Evolutionary conservation across 2,797 vertebrate genomes (phyloP), one percentile per base, ranked within the genome.

Genomic region (Anguilla megastoma): DNA sequence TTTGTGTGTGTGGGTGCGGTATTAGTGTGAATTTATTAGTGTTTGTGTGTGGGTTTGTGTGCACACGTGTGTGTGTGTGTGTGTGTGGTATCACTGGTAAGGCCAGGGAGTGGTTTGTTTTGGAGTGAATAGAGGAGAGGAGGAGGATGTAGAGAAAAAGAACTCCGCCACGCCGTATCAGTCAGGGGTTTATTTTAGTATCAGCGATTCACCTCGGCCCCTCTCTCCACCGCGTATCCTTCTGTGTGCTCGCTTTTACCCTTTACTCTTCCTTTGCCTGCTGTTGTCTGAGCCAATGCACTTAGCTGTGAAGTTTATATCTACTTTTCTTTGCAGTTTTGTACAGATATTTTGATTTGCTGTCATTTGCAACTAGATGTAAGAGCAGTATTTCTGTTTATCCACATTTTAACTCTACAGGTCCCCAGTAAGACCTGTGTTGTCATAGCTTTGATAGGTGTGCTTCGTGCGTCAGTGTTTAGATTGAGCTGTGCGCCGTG

Each of bases 221-320:
- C 2, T n/a, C 63, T 69, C 0, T 79, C n/a, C 4, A 71, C 8
- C 14, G 21, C 6, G 18, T n/a, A n/a, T 69, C 63, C 63, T 69
- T 24, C 7, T 21, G 12, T 87, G 16, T 60, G 52, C 21, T 83
- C 58, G 30, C 86, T 50, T 60, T 60, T 54, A 48, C 56, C 12
- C 21, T 84, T 41, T 18, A 10, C 45, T 41, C 50, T 69, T 16
- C 21, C 56, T 52, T 83, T 30, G 2, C 36, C 2, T 21, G 27
- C 24, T 36, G 0, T 45, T 82, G 10, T 45, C 86, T 30, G 74
- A 27, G 79, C 74, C 76, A 80, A 24, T 1, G 14, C 80, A 60
- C 45, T 56, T 83, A 80, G 33, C 45, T 9, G 30, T 66, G n/a
- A 63, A 66, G 79, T 84, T 83, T 87, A 5, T 87, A 41, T 52